phyloP scores from a whole-genome alignment of 1,140 invertebrate species.

The Drosophila nasuta region DNA sequence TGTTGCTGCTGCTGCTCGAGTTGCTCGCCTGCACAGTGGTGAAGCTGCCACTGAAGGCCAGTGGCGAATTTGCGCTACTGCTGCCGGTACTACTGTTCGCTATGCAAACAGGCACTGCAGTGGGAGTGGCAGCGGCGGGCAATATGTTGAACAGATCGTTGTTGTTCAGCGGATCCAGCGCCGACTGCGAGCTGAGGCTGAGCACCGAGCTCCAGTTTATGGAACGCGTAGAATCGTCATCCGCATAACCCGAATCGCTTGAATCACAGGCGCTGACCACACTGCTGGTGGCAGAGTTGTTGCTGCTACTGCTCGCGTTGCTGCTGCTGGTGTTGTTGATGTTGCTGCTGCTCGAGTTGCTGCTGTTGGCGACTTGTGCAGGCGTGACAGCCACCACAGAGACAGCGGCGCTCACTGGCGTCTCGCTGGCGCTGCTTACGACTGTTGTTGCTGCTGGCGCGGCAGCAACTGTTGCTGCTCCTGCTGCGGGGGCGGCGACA shows the following conservation, averaged over 20 bases:
- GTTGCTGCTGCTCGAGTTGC: conserved; percentile 16
- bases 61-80: conserved; percentile 37
- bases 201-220: conserved; percentile 97
- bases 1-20: conserved; percentile 10
- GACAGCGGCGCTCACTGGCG: conserved; percentile 6
- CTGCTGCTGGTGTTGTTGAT: conserved; percentile 16
- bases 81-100: conserved; percentile 36
- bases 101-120: conserved; percentile 72
- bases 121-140: conserved; percentile 74
- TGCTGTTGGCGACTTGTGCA: conserved; percentile 6
- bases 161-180: conserved; percentile 93
- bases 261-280: conserved; percentile 85
- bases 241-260: conserved; percentile 90
- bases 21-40: conserved; percentile 58
- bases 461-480: conserved; percentile 44
- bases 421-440: not conserved
- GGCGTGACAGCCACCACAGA: conserved; percentile 7
- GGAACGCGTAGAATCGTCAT: conserved; percentile 90
- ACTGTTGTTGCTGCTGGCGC: conserved; percentile 27
- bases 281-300: not conserved
- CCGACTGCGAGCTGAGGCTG: conserved; percentile 92
- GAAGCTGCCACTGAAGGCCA: conserved; percentile 78
- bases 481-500: conserved; percentile 45
- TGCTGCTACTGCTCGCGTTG: conserved; percentile 3
- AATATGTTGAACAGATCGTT: conserved; percentile 88